Conservation (phyloP, 2,888 invertebrate species). For the Melieria crassipennis region DNA sequence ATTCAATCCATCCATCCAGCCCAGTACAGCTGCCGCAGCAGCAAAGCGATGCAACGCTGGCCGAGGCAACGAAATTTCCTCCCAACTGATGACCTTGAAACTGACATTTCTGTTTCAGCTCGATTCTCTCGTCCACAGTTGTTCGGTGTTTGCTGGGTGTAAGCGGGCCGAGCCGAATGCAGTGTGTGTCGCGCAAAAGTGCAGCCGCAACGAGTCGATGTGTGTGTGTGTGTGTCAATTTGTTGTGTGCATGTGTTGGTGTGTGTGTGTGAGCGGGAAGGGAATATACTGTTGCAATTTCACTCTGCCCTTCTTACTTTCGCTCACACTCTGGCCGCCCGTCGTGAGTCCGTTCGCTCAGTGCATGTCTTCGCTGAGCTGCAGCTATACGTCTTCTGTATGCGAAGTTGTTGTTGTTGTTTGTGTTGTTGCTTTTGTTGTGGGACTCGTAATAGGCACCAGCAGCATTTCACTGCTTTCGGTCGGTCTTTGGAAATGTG, state of each 20-base stretch:
- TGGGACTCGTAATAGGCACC: not conserved
- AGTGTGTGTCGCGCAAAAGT: not conserved
- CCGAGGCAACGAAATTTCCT: not conserved
- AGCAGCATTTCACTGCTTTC: not conserved
- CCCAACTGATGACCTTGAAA: conserved; percentile 41
- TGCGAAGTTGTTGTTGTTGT: not conserved
- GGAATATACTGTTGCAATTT: not conserved
- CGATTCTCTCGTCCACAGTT: not conserved
- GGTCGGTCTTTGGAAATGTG: conserved; percentile 35
- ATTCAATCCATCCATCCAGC: no score
- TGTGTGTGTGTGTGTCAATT: not conserved
- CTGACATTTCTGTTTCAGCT: conserved; percentile 34
- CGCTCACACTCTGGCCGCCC: not conserved
- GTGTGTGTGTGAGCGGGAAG: not conserved
- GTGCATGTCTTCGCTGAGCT: not conserved
- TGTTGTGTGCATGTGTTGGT: not conserved
- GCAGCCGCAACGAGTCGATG: not conserved
- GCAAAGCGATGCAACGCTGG: no score
- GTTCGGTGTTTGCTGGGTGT: not conserved
- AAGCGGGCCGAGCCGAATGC: not conserved
- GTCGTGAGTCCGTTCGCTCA: not conserved
- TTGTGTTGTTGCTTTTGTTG: conserved; percentile 8
- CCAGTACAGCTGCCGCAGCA: no score
- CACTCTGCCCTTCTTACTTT: not conserved
- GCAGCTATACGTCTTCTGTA: not conserved